These are phyloP conservation scores for Epinephelus coioides DNA, from an alignment of 2,797 vertebrate species.

Conservation along the genomic window DNA sequence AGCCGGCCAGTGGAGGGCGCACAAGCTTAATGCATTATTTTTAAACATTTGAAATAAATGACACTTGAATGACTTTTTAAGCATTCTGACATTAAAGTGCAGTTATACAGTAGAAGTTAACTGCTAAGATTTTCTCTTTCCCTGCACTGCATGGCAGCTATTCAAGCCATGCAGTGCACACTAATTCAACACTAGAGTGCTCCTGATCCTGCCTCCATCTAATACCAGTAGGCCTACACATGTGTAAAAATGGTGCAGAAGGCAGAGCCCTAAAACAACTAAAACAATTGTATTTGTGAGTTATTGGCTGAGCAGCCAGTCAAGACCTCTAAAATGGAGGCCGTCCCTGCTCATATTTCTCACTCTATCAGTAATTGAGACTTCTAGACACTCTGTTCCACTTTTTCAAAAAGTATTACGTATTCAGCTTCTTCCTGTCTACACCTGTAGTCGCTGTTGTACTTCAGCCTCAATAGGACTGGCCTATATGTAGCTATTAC, in stretches of 20 bases:
- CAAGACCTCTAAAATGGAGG: no score
- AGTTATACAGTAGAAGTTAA: background rate
- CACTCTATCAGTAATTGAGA: background rate
- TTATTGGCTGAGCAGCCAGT: no score
- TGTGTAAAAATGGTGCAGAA: no score
- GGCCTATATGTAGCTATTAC: background rate
- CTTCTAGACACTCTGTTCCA: background rate
- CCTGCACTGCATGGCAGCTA: no score
- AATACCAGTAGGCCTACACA: no score
- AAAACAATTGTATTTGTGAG: no score
- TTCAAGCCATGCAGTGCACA: no score
- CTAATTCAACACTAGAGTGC: no score
- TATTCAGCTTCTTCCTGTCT: background rate
- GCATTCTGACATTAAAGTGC: background rate
- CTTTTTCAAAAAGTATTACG: background rate
- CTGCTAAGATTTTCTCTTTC: background rate
- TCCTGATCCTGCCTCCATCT: no score
- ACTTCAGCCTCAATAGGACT: background rate
- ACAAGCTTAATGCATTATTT: background rate
- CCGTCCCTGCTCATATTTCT: no score
- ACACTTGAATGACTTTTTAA: background rate
- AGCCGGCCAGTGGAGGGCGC: background rate
- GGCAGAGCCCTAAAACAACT: no score
- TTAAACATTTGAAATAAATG: background rate
- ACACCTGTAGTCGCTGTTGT: background rate